Evolutionary conservation across 2,113 vertebrate genomes (phyloP).

Genomic region (Lepus timidus): DNA sequence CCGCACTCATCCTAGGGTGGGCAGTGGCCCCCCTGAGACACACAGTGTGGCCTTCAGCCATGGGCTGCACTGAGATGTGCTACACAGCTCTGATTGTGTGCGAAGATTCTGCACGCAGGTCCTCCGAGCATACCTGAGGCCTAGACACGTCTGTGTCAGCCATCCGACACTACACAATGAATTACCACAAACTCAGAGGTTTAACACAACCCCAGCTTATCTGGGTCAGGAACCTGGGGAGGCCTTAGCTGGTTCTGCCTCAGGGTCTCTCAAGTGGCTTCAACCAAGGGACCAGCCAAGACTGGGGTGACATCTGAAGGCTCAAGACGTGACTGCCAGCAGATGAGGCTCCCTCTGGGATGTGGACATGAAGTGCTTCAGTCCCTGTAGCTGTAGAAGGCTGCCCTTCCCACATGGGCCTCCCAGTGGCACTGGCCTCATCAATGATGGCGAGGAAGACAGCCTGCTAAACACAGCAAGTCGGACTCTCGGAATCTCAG

Average conservation of each 20-base stretch:
- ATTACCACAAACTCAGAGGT: background rate
- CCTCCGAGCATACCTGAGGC: background rate
- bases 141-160: background rate
- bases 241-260: background rate
- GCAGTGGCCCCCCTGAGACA: background rate
- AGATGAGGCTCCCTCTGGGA: background rate
- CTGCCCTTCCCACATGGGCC: background rate
- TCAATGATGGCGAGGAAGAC: background rate
- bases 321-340: background rate
- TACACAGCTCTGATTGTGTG: background rate
- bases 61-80: background rate
- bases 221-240: background rate
- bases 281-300: background rate
- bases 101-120: background rate
- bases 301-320: background rate
- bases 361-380: background rate
- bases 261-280: background rate
- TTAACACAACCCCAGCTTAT: background rate
- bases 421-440: background rate
- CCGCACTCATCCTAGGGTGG: background rate
- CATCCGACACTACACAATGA: background rate
- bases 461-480: background rate
- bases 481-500: background rate
- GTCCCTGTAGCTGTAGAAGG: background rate
- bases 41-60: background rate